Evolutionary conservation across 2,797 vertebrate species (phyloP).

Genomic region (Scomberomorus guttatus): DNA sequence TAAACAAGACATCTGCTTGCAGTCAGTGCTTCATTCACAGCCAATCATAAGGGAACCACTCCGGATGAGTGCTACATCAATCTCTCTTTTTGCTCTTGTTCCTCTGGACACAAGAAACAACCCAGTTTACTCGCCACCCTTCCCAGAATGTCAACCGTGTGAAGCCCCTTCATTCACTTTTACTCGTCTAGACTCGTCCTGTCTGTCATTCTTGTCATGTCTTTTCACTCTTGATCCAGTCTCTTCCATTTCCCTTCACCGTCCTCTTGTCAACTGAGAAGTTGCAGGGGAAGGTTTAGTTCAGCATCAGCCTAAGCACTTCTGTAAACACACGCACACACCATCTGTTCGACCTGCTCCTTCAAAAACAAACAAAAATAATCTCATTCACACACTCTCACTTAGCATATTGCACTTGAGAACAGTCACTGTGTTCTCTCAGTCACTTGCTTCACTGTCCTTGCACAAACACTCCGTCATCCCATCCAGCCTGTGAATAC

Average conservation of each 20-base stretch:
- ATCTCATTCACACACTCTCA: conserved; percentile 67
- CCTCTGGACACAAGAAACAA: conserved; percentile 11
- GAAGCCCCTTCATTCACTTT: not conserved
- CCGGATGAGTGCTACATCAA: not conserved
- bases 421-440: conserved; percentile 67
- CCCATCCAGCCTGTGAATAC: conserved; percentile 64
- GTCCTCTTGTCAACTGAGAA: conserved; percentile 23
- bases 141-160: conserved; percentile 15
- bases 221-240: not conserved
- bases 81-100: not conserved
- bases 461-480: conserved; percentile 61
- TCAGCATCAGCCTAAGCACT: conserved; percentile 26
- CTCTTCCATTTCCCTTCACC: not conserved
- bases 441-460: conserved; percentile 59
- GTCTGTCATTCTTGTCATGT: not conserved
- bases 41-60: conserved; percentile 11
- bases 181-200: not conserved
- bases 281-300: not conserved
- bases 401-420: conserved; percentile 76
- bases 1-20: conserved; percentile 48
- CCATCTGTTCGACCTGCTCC: conserved; percentile 53
- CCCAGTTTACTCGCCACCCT: not conserved
- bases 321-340: conserved; percentile 21
- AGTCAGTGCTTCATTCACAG: conserved; percentile 48
- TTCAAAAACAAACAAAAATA: conserved; percentile 66